Evolutionary conservation across 1,140 invertebrate species (phyloP).

Genomic region (Matsumurasca onukii): DNA sequence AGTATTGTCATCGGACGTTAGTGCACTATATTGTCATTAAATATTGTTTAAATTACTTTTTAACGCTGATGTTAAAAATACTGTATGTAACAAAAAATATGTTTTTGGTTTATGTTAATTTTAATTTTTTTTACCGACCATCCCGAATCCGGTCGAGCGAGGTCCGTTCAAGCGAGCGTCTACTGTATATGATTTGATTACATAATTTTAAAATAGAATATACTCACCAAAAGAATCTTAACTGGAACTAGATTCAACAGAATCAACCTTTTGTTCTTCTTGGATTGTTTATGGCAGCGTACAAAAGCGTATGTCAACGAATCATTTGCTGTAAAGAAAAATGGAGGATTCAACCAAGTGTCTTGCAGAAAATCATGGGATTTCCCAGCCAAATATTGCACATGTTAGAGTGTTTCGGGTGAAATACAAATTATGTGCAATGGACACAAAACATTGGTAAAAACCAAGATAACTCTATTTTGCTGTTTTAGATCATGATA

Average conservation of each 20-base stretch:
- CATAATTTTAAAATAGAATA: background rate
- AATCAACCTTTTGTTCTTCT: conserved; percentile 90
- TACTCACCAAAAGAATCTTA: conserved; percentile 66
- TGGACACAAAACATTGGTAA: background rate
- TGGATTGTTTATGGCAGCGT: conserved; percentile 78
- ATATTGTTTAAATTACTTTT: background rate
- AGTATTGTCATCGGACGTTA: too few relatives aligned
- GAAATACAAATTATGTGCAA: background rate
- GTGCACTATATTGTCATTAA: too few relatives aligned
- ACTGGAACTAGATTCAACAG: conserved; percentile 96
- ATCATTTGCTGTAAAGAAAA: conserved; percentile 74
- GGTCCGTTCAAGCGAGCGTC: too few relatives aligned
- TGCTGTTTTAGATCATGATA: background rate
- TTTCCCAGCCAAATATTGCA: background rate
- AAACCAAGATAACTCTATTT: background rate
- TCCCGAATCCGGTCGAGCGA: too few relatives aligned
- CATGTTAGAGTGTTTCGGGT: background rate
- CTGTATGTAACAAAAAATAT: background rate
- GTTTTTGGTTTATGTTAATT: background rate
- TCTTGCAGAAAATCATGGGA: background rate
- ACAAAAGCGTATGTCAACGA: conserved; percentile 91
- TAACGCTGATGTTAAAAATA: background rate
- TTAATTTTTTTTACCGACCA: too few relatives aligned
- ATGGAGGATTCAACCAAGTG: background rate
- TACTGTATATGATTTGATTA: background rate